phyloP scores from a whole-genome alignment of 2,888 invertebrate genomes.

The Rotaria magnacalcarata region DNA sequence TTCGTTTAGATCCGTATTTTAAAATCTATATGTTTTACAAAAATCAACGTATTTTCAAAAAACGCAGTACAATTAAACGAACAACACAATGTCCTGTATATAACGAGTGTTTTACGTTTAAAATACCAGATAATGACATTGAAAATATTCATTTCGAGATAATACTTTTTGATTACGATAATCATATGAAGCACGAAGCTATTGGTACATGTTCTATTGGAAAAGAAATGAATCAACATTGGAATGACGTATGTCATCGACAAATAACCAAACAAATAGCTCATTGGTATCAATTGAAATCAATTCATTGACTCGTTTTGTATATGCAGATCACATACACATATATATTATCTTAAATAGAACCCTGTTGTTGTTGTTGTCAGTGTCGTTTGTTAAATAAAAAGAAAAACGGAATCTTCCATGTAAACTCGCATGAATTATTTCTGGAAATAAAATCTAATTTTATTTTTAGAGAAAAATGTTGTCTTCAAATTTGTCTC shows the following conservation, averaged over 20 bases:
- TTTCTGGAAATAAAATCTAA: neutral
- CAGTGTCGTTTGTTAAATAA: neutral
- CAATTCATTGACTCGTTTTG: neutral
- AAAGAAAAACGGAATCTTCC: neutral
- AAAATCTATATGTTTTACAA: conserved; percentile 94
- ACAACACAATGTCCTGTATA: conserved; percentile 93
- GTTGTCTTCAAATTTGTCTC: neutral
- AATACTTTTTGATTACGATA: conserved; percentile 87
- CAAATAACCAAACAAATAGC: conserved; percentile 76
- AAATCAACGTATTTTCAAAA: conserved; percentile 94
- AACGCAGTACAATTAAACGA: conserved; percentile 97
- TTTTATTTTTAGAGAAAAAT: conserved; percentile 6
- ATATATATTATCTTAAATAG: neutral
- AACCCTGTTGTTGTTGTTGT: neutral
- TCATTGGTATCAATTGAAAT: conserved; percentile 92
- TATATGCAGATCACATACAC: neutral
- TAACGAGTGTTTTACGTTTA: conserved; percentile 97
- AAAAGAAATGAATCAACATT: conserved; percentile 69
- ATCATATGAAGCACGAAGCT: conserved; percentile 96
- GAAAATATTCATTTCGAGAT: conserved; percentile 80
- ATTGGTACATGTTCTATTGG: conserved; percentile 71
- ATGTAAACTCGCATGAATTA: neutral
- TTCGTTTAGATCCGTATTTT: conserved; percentile 77
- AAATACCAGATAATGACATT: conserved; percentile 74
- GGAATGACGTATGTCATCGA: conserved; percentile 93